Base-by-base conservation (phyloP, 2,113 vertebrate genomes). In the Emydocephalus ijimae region DNA sequence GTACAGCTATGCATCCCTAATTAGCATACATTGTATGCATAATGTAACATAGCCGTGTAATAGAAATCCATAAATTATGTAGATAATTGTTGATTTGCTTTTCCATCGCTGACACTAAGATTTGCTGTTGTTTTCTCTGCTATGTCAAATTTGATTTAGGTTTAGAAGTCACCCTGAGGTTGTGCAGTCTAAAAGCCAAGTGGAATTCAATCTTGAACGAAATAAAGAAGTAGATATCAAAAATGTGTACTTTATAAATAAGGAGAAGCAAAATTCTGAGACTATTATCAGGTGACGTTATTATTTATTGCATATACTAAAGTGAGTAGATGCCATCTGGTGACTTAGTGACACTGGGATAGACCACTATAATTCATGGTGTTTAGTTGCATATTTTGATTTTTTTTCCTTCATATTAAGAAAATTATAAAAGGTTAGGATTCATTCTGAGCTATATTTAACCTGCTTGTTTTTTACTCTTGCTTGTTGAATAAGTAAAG, bases 91-190 rank as follows among this genome's bases (percentile, higher is more conserved):
- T 50, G 89, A 43, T 56, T 95, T 90, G 29, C 89, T 94, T 94
- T 96, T 95, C 93, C 59, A 90, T 23, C 57, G n/a, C 0, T 91
- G 92, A 94, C 94, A 93, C 52, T 85, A 52, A 85, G n/a, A 20
- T 91, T 74, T 89, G 57, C 96, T 91, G 94, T 93, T 90, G 90
- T 43, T 56, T 94, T 50, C 23, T 57, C 69, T 93, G 64, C 95
- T 90, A 89, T 86, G 20, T 74, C 87, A 57, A 88, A 93, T 95
- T 95, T 88, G 50, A 89, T 89, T 96, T 96, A 95, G 87, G 97
- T 93, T 94, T 95, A 59, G 93, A 52, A 56, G 29, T 24, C 52
- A 23, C 21, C 26, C 86, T 0, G 91, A 69, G 23, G 89, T 94
- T 94, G 94, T 92, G 20, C 45, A 93, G 74, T 34, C 61, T 90